Evolutionary conservation across 2,113 vertebrate genomes (phyloP).

Genomic region (Chloebia gouldiae): DNA sequence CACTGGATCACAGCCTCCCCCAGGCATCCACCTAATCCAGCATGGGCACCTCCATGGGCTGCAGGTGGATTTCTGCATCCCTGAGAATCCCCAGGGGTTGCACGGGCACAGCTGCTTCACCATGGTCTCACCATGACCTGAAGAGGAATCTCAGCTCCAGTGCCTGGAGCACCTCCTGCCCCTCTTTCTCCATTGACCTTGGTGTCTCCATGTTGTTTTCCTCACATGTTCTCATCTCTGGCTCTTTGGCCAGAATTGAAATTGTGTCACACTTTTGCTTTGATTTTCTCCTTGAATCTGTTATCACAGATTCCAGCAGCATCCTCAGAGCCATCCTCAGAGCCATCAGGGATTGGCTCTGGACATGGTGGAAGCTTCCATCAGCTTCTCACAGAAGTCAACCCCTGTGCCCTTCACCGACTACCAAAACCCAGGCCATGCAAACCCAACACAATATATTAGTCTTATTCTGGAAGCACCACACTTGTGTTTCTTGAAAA

Average conservation of each 20-base stretch:
- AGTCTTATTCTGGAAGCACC: neutral
- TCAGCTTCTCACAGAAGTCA: neutral
- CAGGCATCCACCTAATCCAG: neutral
- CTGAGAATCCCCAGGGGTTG: neutral
- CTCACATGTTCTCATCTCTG: neutral
- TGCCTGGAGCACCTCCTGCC: accelerated
- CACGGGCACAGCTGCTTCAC: neutral
- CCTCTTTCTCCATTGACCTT: neutral
- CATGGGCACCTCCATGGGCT: neutral
- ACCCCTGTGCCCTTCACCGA: neutral
- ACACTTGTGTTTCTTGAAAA: neutral
- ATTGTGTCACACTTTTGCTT: neutral
- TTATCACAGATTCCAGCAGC: neutral
- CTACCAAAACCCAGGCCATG: neutral
- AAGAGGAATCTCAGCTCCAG: accelerated
- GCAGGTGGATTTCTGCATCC: neutral
- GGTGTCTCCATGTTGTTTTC: neutral
- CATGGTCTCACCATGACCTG: accelerated
- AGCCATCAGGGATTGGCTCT: neutral
- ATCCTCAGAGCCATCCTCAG: neutral
- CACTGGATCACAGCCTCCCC: neutral
- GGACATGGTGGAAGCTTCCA: neutral
- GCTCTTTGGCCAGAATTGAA: neutral
- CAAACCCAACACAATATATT: neutral
- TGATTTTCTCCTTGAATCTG: neutral